phyloP scores from a whole-genome alignment of 2,797 vertebrate species.

The Caiman crocodilus region DNA sequence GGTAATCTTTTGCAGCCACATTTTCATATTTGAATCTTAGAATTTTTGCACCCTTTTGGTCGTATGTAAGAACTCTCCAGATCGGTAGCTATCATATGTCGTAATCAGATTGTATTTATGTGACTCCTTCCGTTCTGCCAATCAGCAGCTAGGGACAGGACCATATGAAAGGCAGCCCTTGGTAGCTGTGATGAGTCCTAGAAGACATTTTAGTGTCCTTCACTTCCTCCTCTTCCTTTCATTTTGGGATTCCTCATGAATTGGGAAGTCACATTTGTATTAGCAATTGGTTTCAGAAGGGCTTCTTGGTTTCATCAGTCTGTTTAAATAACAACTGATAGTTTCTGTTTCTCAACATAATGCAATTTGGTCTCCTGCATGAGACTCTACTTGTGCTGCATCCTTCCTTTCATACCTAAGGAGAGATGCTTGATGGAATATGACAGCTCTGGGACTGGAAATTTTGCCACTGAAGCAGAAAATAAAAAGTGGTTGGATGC shows the following conservation, averaged over 20 bases:
- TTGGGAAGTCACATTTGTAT: no score
- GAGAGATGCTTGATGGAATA: background rate
- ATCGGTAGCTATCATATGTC: background rate
- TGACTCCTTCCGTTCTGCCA: no score
- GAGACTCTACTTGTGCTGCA: slow-evolving; percentile 22
- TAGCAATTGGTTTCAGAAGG: no score
- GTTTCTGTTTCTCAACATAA: slow-evolving; percentile 3
- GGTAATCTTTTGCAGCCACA: background rate
- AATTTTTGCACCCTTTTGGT: background rate
- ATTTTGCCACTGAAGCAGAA: background rate
- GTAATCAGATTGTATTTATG: background rate
- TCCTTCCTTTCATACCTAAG: background rate
- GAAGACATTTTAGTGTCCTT: background rate
- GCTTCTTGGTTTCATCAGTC: background rate
- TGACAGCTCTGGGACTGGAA: background rate
- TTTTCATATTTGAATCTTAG: background rate
- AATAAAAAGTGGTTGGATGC: background rate
- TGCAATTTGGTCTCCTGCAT: slow-evolving; percentile 1
- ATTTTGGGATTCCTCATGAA: background rate
- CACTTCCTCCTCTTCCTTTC: slow-evolving; percentile 6
- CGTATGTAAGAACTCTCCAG: background rate
- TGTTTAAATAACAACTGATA: slow-evolving; percentile 25
- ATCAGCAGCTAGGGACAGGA: no score
- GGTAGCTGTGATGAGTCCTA: background rate
- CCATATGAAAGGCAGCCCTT: background rate